A percentile compares a stretch with the other conserved stretches of the same genome.
Evolutionary conservation across 2,797 vertebrate species (phyloP).

Genomic region (Sternotherus odoratus): DNA sequence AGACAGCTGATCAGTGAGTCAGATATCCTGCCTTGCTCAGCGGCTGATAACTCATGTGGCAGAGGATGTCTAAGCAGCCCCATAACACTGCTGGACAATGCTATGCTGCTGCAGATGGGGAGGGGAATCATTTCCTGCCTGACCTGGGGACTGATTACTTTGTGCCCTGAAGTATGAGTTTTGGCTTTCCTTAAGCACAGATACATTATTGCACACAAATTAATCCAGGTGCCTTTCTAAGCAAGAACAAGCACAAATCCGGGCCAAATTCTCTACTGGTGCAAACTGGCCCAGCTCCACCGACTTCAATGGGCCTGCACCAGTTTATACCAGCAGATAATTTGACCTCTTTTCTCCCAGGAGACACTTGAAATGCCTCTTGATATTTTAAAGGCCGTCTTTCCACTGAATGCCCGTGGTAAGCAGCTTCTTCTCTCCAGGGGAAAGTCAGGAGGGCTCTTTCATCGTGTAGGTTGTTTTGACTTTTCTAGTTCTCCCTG

Average conservation of each 20-base stretch:
- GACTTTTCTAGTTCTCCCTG: slow-evolving; percentile 44
- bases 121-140: background rate
- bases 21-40: background rate
- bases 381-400: background rate
- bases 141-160: background rate
- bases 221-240: background rate
- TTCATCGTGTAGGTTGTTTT: slow-evolving; percentile 40
- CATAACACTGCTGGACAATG: background rate
- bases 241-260: background rate
- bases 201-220: background rate
- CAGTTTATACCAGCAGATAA: fast-evolving
- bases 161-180: background rate
- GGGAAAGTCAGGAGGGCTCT: slow-evolving; percentile 12
- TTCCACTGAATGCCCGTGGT: background rate
- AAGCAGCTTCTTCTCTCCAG: background rate
- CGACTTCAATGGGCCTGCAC: background rate
- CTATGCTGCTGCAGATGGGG: background rate
- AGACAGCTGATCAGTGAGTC: background rate
- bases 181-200: background rate
- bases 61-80: background rate
- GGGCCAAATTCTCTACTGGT: background rate
- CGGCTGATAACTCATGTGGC: background rate
- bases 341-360: background rate
- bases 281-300: background rate
- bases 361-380: background rate